Base-by-base conservation (phyloP, 2,888 invertebrate genomes). In the Eudemis profundana region DNA sequence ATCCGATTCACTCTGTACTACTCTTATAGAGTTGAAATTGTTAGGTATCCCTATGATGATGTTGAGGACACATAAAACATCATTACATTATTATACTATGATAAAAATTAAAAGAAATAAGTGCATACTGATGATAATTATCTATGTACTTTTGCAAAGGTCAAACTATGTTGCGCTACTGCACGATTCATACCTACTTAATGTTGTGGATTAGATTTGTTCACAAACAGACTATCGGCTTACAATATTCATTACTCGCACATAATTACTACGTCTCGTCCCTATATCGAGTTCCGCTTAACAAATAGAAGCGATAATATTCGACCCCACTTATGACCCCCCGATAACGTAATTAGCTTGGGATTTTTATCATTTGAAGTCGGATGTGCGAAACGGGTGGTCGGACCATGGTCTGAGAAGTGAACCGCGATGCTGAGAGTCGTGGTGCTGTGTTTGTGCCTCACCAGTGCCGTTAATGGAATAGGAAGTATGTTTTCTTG, bases 371-470 rank as follows among this genome's bases (percentile, higher is more conserved):
- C 87, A 90, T 86, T 89, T 82, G 75, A 74, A 75, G 76, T 78
- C 76, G 78, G 69, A 76, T 78, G 78, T 77, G 84, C 79, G 76
- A 76, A 75, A 71, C 69, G 77, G 74, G 72, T 72, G 77, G 78
- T 72, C 72, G 66, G 67, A 70, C 65, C 72, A 88, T 87, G 87
- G 76, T 78, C 72, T 74, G 73, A 74, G 79, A 74, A 76, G 23
- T 23, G 23, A 69, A 69, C 69, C 75, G 86, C 79, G 74, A 91
- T 91, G 90, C 78, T 81, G 85, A 82, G 87, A 82, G 87, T 84
- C 76, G 71, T 86, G 72, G 78, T 90, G 73, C 76, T 89, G 88
- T 85, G 84, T 77, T 73, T 90, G 84, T 89, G 87, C 81, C 69
- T 84, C 62, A 74, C 73, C 68, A 79, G 78, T 72, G 78, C 80